Conservation (phyloP, 2,888 invertebrate genomes). For the Dryococelus australis region DNA sequence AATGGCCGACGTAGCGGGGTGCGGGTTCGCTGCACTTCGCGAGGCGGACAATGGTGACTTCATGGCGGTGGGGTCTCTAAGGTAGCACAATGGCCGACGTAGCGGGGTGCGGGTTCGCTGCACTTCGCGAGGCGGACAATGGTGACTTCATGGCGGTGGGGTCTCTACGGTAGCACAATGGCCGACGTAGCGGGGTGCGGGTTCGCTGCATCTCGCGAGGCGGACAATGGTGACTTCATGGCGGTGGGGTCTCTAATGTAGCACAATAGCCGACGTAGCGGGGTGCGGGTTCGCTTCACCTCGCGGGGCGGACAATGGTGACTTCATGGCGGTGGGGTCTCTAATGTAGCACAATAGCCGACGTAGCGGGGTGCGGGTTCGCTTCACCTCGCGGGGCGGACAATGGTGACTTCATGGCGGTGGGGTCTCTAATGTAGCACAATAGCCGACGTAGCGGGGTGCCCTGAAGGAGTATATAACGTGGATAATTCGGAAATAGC, state of each 20-base stretch:
- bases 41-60: too few species aligned
- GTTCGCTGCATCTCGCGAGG: too few species aligned
- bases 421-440: background rate
- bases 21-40: background rate
- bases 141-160: too few species aligned
- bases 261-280: background rate
- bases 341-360: background rate
- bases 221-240: too few species aligned
- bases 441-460: background rate
- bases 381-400: too few species aligned
- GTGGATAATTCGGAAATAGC: constrained; percentile 3
- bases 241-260: background rate
- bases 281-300: background rate
- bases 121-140: too few species aligned
- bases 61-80: background rate
- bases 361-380: background rate
- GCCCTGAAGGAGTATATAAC: background rate
- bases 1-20: background rate
- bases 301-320: too few species aligned
- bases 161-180: background rate
- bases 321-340: too few species aligned
- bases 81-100: background rate
- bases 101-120: background rate
- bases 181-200: background rate
- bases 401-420: too few species aligned